phyloP scores from a whole-genome alignment of 1,140 invertebrate species.

The Brachionus koreanus region DNA sequence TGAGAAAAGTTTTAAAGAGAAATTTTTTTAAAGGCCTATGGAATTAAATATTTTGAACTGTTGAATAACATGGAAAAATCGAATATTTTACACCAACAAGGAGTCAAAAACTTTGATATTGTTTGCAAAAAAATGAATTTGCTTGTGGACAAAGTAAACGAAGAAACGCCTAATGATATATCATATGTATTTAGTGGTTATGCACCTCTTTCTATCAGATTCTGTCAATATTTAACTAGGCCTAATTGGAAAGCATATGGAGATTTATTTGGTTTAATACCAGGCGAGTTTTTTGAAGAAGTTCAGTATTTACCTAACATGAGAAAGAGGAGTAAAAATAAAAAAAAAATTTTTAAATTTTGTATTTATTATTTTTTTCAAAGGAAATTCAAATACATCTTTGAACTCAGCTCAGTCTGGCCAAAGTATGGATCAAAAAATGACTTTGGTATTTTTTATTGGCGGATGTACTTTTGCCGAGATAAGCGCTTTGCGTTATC shows the following conservation, averaged over 20 bases:
- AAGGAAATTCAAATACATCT: constrained; percentile 57
- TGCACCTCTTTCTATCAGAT: constrained; percentile 81
- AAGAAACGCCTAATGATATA: constrained; percentile 73
- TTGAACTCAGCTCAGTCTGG: constrained; percentile 53
- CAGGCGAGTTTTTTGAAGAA: constrained; percentile 64
- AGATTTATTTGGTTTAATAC: constrained; percentile 66
- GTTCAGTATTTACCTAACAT: constrained; percentile 60
- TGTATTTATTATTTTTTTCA: constrained; percentile 44
- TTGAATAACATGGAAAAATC: constrained; percentile 81
- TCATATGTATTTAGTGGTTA: constrained; percentile 85
- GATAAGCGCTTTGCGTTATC: constrained; percentile 81
- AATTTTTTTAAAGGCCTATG: constrained; percentile 71
- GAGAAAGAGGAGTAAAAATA: constrained; percentile 51
- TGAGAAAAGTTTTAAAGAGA: background rate
- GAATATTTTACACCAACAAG: constrained; percentile 71
- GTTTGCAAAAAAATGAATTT: constrained; percentile 42
- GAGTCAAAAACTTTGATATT: constrained; percentile 47
- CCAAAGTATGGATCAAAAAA: constrained; percentile 56
- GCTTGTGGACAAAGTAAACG: constrained; percentile 21
- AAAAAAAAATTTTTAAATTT: background rate
- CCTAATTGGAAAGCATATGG: constrained; percentile 74
- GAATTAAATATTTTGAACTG: constrained; percentile 76
- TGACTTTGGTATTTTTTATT: constrained; percentile 88
- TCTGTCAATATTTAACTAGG: constrained; percentile 60
- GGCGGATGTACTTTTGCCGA: constrained; percentile 94